These are phyloP conservation scores for Melikaiella ostensackeni DNA, from an alignment of 2,888 invertebrate species.

Conservation along the genomic window DNA sequence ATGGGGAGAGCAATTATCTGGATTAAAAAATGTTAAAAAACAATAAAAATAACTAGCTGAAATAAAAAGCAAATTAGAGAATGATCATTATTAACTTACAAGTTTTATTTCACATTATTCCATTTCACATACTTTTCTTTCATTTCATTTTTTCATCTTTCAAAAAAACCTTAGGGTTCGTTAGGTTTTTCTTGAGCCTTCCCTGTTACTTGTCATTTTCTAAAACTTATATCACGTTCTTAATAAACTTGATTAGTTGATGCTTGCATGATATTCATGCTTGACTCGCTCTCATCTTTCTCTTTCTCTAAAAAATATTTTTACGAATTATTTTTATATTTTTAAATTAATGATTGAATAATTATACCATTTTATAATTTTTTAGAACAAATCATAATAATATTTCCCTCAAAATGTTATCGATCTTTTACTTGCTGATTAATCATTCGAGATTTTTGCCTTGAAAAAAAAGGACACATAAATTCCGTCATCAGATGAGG, in stretches of 20 bases:
- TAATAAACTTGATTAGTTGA: not conserved
- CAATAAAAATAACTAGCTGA: not conserved
- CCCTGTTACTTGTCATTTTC: not conserved
- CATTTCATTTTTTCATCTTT: not conserved
- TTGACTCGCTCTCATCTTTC: not conserved
- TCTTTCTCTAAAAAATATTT: not conserved
- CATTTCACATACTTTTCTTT: not conserved
- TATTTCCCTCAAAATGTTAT: not conserved
- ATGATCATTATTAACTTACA: not conserved
- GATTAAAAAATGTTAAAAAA: constrained; percentile 3
- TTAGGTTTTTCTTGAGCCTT: not conserved
- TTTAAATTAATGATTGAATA: too few relatives aligned
- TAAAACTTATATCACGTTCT: not conserved
- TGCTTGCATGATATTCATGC: not conserved
- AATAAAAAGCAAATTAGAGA: not conserved
- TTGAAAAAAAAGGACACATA: not conserved
- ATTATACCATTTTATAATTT: too few relatives aligned
- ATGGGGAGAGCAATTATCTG: not conserved
- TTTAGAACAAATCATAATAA: not conserved
- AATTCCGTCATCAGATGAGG: not conserved
- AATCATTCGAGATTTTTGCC: not conserved
- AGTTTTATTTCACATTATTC: not conserved
- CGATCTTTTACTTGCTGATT: not conserved
- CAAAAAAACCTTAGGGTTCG: not conserved
- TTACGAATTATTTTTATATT: too few relatives aligned